A percentile compares a stretch with the other conserved stretches of the same genome.
Conservation (phyloP, 2,113 vertebrate genomes). For the Tachysurus vachellii region DNA sequence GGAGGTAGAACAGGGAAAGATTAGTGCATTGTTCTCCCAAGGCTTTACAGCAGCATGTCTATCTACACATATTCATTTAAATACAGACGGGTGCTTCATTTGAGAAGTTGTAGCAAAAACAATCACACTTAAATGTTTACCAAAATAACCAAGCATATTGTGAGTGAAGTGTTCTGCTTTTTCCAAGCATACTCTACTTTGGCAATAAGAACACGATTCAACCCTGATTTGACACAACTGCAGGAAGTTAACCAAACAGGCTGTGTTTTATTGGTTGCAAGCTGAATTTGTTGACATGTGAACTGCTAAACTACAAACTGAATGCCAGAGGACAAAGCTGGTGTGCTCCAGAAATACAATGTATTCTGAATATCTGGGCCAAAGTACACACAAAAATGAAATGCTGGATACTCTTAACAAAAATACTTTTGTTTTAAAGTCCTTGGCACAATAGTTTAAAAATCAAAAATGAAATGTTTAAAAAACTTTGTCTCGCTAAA, state of each 20-base stretch:
- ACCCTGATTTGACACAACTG: not conserved
- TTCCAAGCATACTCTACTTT: not conserved
- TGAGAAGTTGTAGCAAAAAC: not conserved
- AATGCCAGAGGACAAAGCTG: not conserved
- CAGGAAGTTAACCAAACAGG: not conserved
- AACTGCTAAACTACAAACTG: not conserved
- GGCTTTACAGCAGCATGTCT: not conserved
- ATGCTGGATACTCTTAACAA: not conserved
- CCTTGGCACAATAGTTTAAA: not conserved
- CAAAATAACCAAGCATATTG: not conserved
- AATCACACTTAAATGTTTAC: not conserved
- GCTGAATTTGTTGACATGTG: not conserved
- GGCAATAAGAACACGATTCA: not conserved
- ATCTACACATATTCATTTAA: not conserved
- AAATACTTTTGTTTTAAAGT: not conserved
- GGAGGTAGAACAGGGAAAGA: not conserved
- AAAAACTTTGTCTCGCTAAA: not conserved
- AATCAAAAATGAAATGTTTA: not conserved
- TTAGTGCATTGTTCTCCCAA: no score
- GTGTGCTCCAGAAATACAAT: not conserved
- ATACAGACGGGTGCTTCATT: not conserved
- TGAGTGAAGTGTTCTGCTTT: not conserved
- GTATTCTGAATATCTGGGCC: conserved; percentile 4
- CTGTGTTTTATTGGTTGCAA: not conserved
- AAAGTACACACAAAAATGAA: not conserved